Evolutionary conservation across 2,888 invertebrate species (phyloP).

Genomic region (Thereva unica): DNA sequence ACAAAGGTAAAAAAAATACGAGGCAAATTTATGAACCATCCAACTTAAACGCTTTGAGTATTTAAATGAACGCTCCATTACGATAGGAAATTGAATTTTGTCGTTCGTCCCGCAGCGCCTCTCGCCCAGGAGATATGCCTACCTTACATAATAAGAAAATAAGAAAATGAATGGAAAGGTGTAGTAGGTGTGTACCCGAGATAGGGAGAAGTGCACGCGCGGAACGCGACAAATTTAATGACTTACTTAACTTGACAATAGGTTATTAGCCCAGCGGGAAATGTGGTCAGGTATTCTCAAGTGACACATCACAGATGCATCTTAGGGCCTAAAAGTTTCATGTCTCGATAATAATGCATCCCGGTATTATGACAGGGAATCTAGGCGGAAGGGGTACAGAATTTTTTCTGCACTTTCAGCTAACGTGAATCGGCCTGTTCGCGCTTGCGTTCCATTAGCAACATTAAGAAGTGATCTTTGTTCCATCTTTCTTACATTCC

Average conservation of each 20-base stretch:
- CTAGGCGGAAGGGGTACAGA: too few relatives aligned
- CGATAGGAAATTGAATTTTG: slow-evolving; percentile 38
- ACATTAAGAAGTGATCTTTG: too few relatives aligned
- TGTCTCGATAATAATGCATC: too few relatives aligned
- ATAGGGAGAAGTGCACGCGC: slow-evolving; percentile 3
- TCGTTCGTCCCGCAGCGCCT: not conserved
- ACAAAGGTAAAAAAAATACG: slow-evolving; percentile 22
- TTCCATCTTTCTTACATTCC: too few relatives aligned
- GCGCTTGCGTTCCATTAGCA: too few relatives aligned
- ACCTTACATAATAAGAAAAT: not conserved
- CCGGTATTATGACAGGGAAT: too few relatives aligned
- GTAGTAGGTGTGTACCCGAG: slow-evolving; percentile 9
- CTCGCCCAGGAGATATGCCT: slow-evolving; percentile 9
- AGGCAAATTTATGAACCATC: slow-evolving; percentile 25
- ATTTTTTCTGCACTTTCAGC: too few relatives aligned
- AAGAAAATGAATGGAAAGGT: not conserved
- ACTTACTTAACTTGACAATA: slow-evolving; percentile 49
- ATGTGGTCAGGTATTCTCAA: too few relatives aligned
- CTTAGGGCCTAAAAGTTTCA: too few relatives aligned
- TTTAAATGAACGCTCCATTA: slow-evolving; percentile 29
- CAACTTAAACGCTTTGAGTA: slow-evolving; percentile 18
- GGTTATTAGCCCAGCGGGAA: too few relatives aligned
- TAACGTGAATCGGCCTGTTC: too few relatives aligned
- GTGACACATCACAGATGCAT: too few relatives aligned
- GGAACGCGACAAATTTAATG: slow-evolving; percentile 55